Evolutionary conservation across 92 coral and sea anemone species (phyloP).

Genomic region (Phenganax subtilis): DNA sequence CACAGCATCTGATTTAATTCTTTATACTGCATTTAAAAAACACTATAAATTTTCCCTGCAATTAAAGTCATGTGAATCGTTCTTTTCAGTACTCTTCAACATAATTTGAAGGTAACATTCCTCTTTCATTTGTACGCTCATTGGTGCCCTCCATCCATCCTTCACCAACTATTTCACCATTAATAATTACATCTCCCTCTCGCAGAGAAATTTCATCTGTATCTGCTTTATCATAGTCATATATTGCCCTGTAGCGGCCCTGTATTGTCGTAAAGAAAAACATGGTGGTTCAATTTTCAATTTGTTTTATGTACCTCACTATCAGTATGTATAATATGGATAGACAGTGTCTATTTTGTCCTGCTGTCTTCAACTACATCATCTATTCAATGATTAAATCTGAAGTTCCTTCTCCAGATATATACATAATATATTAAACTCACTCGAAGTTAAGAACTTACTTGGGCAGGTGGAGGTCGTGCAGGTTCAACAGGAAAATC

Average conservation of each 20-base stretch:
- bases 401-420: too few relatives aligned
- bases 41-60: background rate
- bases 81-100: conserved; percentile 53
- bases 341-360: too few relatives aligned
- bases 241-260: conserved; percentile 71
- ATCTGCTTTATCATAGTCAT: conserved; percentile 80
- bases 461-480: conserved; percentile 20
- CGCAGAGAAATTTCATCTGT: conserved; percentile 71
- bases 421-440: too few relatives aligned
- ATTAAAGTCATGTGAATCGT: background rate
- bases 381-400: too few relatives aligned
- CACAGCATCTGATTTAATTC: background rate
- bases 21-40: background rate
- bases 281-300: too few relatives aligned
- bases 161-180: conserved; percentile 74
- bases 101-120: conserved; percentile 95
- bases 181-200: conserved; percentile 72
- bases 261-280: conserved; percentile 9
- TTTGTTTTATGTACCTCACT: too few relatives aligned
- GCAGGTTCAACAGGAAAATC: background rate
- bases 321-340: too few relatives aligned
- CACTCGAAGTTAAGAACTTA: background rate
- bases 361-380: too few relatives aligned
- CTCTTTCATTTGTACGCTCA: conserved; percentile 74
- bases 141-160: conserved; percentile 96